These are phyloP conservation scores for Bothrops jararaca DNA, from an alignment of 2,113 vertebrate species.

Conservation along the genomic window DNA sequence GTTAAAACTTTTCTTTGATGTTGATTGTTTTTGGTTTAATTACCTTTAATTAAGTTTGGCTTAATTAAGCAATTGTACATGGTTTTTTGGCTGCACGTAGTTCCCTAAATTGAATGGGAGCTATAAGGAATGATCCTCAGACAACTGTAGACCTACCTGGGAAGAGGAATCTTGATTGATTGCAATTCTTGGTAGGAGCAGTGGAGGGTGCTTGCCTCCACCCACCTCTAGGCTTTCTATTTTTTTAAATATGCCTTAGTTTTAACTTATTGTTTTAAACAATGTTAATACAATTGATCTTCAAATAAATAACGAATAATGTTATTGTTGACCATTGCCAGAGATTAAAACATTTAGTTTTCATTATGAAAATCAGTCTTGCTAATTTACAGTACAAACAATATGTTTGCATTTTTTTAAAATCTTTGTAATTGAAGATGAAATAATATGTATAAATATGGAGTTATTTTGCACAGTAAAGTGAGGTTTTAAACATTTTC, in stretches of 20 bases:
- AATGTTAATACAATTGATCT: background rate
- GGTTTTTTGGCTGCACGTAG: background rate
- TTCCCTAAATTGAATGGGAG: too few relatives aligned
- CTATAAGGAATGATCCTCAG: background rate
- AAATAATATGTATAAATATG: background rate
- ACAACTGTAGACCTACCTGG: background rate
- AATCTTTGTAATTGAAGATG: background rate
- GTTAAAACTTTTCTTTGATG: background rate
- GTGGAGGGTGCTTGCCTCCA: too few relatives aligned
- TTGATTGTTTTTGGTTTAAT: background rate
- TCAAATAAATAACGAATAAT: background rate
- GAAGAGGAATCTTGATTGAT: background rate
- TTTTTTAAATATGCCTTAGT: background rate
- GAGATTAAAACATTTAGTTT: background rate
- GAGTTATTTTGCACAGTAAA: background rate
- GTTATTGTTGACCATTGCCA: background rate
- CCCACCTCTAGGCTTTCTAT: background rate
- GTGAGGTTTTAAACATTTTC: background rate
- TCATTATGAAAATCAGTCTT: background rate
- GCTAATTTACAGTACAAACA: background rate
- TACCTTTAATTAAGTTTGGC: background rate
- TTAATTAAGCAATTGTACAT: background rate
- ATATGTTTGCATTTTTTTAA: background rate
- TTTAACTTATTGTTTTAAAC: background rate
- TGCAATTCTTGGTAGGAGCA: background rate